A percentile compares a stretch with the other conserved stretches of the same genome.
These are phyloP conservation scores for Conger conger DNA, from an alignment of 2,113 vertebrate genomes.

Conservation along the genomic window DNA sequence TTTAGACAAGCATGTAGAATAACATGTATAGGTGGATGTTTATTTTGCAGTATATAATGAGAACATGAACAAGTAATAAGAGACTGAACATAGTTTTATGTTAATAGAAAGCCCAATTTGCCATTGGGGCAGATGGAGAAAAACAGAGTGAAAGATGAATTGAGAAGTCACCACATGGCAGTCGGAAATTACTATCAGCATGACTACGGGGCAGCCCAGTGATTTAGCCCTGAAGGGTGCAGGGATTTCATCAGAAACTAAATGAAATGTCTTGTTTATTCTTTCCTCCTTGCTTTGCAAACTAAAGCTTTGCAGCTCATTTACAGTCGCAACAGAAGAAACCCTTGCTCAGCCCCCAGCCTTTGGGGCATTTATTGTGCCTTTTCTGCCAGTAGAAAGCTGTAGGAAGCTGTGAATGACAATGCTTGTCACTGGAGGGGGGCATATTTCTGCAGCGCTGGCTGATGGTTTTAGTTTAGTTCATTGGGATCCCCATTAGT, in stretches of 20 bases:
- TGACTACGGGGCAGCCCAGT: neutral
- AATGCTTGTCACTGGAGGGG: neutral
- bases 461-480: constrained; percentile 13
- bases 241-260: neutral
- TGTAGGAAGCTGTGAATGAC: neutral
- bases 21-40: neutral
- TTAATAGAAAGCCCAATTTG: neutral
- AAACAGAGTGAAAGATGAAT: neutral
- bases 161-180: neutral
- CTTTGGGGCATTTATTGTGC: neutral
- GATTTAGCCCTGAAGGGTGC: neutral
- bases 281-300: neutral
- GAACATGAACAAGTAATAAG: neutral
- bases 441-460: neutral
- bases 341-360: neutral
- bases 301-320: neutral
- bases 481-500: too few relatives aligned
- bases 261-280: neutral
- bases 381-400: neutral
- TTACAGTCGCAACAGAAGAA: neutral
- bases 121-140: neutral
- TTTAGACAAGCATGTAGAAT: neutral
- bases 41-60: neutral
- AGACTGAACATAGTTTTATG: neutral
- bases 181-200: constrained; percentile 6